Base-by-base conservation (phyloP, 2,113 vertebrate genomes). In the Cathartes aura region DNA sequence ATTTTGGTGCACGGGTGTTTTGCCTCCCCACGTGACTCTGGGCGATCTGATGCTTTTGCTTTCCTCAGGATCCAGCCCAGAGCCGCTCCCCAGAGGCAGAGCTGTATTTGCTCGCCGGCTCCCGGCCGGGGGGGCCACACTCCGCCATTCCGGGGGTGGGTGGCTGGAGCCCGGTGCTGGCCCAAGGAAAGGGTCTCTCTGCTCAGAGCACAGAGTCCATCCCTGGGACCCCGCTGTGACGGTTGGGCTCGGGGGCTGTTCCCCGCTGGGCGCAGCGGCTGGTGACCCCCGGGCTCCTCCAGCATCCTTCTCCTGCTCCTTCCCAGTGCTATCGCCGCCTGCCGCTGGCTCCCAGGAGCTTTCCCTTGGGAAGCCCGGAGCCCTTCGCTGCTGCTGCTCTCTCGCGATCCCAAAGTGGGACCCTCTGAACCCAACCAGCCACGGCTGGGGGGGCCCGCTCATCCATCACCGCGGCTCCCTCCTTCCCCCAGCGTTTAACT, bases 1-100 rank as follows among this genome's bases (percentile, higher is more conserved):
- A 1, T n/a, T 60, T 36, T 11, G 5, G 21, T 3, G 17, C 0
- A 0, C 5, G 6, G 14, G 2, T 34, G 53, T 23, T 60, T 38
- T 58, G 27, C 53, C 38, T 58, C 43, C 48, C 14, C 5, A 0
- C 0, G 0, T 21, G 30, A 6, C 32, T 50, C 58, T 48, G 66
- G 56, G 23, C 1, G 1, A 42, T 13, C 38, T 4, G 30, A 6
- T 18, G 85, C 62, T 75, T 63, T 45, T 60, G 24, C 21, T 73
- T 81, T 38, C 59, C 68, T 59, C 48, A 38, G 75, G 53, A 42
- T 67, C 64, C 34, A 56, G 45, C 56, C 84, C 58, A 12, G 84
- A 58, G n/a, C 64, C 0, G 1, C 64, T 53, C 11, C 52, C 55
- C 15, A 11, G 24, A 5, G n/a, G 50, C 32, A 60, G 52, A 60